phyloP scores from a whole-genome alignment of 1,140 invertebrate species.

The Drosophila biarmipes region DNA sequence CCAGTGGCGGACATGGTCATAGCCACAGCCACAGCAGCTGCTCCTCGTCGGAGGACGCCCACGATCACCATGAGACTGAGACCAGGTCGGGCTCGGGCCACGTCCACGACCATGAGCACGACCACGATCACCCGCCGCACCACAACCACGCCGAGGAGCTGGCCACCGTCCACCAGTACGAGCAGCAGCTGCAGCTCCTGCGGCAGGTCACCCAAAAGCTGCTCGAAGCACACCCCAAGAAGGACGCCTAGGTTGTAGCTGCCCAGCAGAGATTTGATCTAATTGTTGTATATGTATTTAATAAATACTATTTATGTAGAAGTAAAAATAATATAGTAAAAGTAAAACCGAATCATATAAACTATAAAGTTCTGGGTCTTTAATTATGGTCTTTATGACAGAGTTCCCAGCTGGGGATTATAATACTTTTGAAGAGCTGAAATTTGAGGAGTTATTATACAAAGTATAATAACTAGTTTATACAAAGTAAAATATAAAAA shows the following conservation, averaged over 20 bases:
- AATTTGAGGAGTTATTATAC: too few species aligned
- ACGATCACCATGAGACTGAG: conserved; percentile 49
- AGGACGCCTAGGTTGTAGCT: conserved; percentile 33
- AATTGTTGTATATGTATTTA: conserved; percentile 37
- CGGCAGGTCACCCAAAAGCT: conserved; percentile 70
- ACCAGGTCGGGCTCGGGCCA: conserved; percentile 24
- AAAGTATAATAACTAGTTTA: too few species aligned
- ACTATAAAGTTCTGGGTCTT: background rate
- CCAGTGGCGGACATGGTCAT: conserved; percentile 64
- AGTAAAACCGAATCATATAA: background rate
- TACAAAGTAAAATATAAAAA: conserved; percentile 68
- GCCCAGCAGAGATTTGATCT: conserved; percentile 30
- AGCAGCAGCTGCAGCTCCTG: conserved; percentile 64
- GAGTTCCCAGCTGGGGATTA: background rate
- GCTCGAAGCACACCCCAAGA: conserved; percentile 59
- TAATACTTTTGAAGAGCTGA: too few species aligned
- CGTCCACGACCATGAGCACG: conserved; percentile 42
- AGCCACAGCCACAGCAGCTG: conserved; percentile 68
- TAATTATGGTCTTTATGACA: background rate
- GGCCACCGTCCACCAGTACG: conserved; percentile 60
- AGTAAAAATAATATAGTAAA: conserved; percentile 25
- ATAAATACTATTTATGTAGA: conserved; percentile 59
- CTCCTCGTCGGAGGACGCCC: conserved; percentile 4
- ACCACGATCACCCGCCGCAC: conserved; percentile 45
- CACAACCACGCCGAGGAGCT: conserved; percentile 57